Evolutionary conservation across 2,113 vertebrate species (phyloP), one percentile per base, ranked within the genome.

Genomic region (Carlito syrichta): DNA sequence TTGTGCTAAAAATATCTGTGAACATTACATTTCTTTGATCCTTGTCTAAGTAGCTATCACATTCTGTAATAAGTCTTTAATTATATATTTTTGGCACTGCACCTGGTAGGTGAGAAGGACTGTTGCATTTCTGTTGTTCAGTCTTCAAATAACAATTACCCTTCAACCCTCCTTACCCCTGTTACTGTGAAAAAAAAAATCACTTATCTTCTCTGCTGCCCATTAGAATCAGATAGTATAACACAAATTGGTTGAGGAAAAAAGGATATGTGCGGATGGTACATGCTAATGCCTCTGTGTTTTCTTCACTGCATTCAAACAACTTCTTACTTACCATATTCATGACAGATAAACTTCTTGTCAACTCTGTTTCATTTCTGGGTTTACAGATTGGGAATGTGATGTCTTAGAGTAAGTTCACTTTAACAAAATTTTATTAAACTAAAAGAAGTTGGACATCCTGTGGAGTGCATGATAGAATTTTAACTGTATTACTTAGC

Each of bases 401-500:
- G 82, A 91, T 89, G 94, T 98, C 45, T 81, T 86, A 5, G n/a
- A 89, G 20, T 93, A 91, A 85, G n/a, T 94, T 95, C 43, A 96
- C 93, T 97, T 97, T 71, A 89, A 90, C 62, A 90, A 85, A 96
- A 90, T 95, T 94, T 25, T 23, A 73, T 38, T 54, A 77, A 96
- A 89, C 8, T 85, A 82, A 56, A 66, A 62, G 91, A 94, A 94
- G 88, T 77, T 78, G 27, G 27, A 94, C 81, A n/a, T 68, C 89
- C 32, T 93, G 16, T 68, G 52, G 66, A 91, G 82, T 96, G 52
- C 16, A 22, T 82, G 78, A 82, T 95, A 89, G n/a, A 83, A 45
- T 86, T 96, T 86, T 79, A 96, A 82, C 90, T 79, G 14, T 92
- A 92, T 97, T 96, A 94, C 68, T 89, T 96, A 94, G 43, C 32